Percentiles rank a stretch among this genome's conserved stretches.
Conservation (phyloP, 1,140 invertebrate genomes). For the Penaeus indicus region DNA sequence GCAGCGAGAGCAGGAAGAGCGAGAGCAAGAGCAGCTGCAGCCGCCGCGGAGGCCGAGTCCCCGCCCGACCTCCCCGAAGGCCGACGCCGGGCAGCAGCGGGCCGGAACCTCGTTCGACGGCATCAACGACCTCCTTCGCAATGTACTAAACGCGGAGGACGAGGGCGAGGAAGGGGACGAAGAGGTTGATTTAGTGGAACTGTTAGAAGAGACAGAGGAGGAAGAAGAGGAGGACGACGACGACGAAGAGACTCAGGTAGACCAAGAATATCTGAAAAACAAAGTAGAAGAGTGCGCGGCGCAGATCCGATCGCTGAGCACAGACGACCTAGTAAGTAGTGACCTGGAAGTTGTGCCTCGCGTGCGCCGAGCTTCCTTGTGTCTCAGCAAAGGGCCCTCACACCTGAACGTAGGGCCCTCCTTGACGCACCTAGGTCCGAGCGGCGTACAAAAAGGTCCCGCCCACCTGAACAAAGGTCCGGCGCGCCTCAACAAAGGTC, state of each 20-base stretch:
- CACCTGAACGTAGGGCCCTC: slow-evolving; percentile 49
- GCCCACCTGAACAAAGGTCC: slow-evolving; percentile 51
- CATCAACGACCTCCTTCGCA: slow-evolving; percentile 42
- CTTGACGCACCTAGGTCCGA: slow-evolving; percentile 35
- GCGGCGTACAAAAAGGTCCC: slow-evolving; percentile 45
- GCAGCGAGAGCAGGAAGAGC: too few relatives aligned
- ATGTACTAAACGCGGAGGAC: slow-evolving; percentile 7
- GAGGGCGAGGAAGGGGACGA: slow-evolving; percentile 13
- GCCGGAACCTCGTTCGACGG: slow-evolving; percentile 23
- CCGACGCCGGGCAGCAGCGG: too few relatives aligned
- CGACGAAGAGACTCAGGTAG: background rate
- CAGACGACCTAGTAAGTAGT: slow-evolving; percentile 12
- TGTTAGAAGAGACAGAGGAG: background rate
- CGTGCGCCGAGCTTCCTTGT: slow-evolving; percentile 31
- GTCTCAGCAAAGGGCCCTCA: slow-evolving; percentile 53
- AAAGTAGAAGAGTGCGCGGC: background rate
- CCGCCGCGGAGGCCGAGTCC: too few relatives aligned
- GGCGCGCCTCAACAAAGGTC: slow-evolving; percentile 41
- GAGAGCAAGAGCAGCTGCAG: too few relatives aligned
- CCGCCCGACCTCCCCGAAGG: too few relatives aligned
- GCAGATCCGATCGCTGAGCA: slow-evolving; percentile 45
- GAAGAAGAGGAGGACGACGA: slow-evolving; percentile 6
- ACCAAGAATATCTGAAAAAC: background rate
- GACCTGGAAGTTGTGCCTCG: background rate
- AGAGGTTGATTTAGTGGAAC: background rate